Base-by-base conservation (phyloP, 2,797 vertebrate genomes). In the Semotilus atromaculatus region DNA sequence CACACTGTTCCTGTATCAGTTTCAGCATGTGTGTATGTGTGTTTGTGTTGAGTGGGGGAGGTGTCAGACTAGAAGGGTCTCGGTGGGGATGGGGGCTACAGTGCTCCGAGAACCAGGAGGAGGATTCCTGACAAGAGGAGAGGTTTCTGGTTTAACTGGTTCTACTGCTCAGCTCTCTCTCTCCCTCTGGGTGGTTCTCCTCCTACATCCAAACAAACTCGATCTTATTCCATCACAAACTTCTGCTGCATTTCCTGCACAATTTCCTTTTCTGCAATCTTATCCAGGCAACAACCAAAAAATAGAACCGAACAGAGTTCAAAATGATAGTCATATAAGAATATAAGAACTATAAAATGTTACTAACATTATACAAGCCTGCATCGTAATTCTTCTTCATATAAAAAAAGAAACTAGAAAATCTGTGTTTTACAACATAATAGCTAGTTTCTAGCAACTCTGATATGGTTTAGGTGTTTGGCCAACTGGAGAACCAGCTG, bases 1-100 rank as follows among this genome's bases (percentile, higher is more conserved):
- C 88, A 55, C 72, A 85, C 72, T 23, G 85, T 79, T 81, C 38
- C 88, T 84, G 82, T 86, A 90, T 91, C 90, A 51, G 86, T 88
- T 90, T 87, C 90, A 88, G 83, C 73, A 81, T 78, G 78, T 79
- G 77, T 29, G 43, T 68, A 67, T 83, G 71, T 70, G 78, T 70
- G 74, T 80, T 43, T 85, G 76, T 34, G 72, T 51, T 70, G 77
- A 71, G 58, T 79, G 85, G 84, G 80, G 73, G 64, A 66, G 21
- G 86, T 55, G 77, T 70, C 58, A 70, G 36, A 14, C 60, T 84
- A 73, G 79, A 64, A 80, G 76, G 67, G 78, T 72, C 51, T 85
- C 53, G 13, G 45, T 84, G 48, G 80, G 76, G 78, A 84, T 70
- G 79, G 82, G 82, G 62, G 80, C 74, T 84, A 85, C 77, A 82